These are phyloP conservation scores for Odiellus spinosus DNA, from an alignment of 2,888 invertebrate species.

Conservation along the genomic window DNA sequence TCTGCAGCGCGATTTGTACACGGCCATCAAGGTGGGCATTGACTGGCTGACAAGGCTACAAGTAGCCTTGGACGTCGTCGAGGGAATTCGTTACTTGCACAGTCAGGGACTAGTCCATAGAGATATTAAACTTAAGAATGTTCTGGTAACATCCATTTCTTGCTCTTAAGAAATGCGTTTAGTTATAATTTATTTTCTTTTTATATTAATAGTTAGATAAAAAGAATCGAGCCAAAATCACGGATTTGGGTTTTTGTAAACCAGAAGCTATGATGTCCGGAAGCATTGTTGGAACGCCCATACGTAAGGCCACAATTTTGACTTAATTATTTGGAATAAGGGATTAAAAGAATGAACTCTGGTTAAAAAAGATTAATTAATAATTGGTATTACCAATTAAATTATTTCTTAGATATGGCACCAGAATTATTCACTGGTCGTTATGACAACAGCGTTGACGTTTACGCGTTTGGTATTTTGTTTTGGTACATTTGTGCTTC, in stretches of 20 bases:
- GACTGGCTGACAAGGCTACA: slow-evolving; percentile 43
- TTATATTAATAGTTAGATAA: slow-evolving; percentile 41
- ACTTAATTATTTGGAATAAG: too few relatives aligned
- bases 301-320: too few relatives aligned
- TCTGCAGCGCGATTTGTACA: slow-evolving; percentile 56
- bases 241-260: slow-evolving; percentile 78
- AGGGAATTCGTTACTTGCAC: slow-evolving; percentile 74
- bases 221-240: slow-evolving; percentile 55
- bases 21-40: slow-evolving; percentile 52
- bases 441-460: slow-evolving; percentile 68
- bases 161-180: slow-evolving; percentile 9
- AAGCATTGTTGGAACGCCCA: slow-evolving; percentile 71
- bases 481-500: slow-evolving; percentile 84
- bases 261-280: slow-evolving; percentile 80
- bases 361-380: too few relatives aligned
- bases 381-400: too few relatives aligned
- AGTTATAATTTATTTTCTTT: slow-evolving; percentile 4
- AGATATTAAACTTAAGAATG: slow-evolving; percentile 79
- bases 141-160: too few relatives aligned
- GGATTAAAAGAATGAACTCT: too few relatives aligned
- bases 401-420: slow-evolving; percentile 61
- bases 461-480: slow-evolving; percentile 75
- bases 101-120: slow-evolving; percentile 73
- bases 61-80: slow-evolving; percentile 57
- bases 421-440: slow-evolving; percentile 65